Conservation (phyloP, 1,140 invertebrate species). For the Dendrolimus punctatus region DNA sequence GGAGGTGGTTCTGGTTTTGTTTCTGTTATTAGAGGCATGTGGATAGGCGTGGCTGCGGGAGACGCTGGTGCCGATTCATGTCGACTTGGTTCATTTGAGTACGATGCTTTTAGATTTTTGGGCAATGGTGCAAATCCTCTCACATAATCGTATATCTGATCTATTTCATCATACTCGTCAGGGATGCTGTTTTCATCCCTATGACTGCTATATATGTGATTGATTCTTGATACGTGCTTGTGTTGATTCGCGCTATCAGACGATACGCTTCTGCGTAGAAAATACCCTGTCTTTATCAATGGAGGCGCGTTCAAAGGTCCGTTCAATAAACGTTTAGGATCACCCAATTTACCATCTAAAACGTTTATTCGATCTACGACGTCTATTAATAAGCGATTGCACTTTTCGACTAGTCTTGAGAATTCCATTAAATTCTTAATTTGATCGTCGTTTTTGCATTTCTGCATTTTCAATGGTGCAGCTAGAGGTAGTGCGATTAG, state of each 20-base stretch:
- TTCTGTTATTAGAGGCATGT: slow-evolving; percentile 73
- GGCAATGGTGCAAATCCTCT: slow-evolving; percentile 91
- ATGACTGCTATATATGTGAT: slow-evolving; percentile 68
- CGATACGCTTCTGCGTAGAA: slow-evolving; percentile 80
- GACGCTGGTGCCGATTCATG: slow-evolving; percentile 66
- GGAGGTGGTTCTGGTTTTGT: slow-evolving; percentile 89
- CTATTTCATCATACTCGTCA: slow-evolving; percentile 95
- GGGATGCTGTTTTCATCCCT: slow-evolving; percentile 72
- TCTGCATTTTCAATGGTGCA: slow-evolving; percentile 88
- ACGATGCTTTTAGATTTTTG: slow-evolving; percentile 82
- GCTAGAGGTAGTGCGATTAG: slow-evolving; percentile 88
- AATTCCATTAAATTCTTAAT: slow-evolving; percentile 87
- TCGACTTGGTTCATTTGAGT: slow-evolving; percentile 66
- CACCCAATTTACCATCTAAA: slow-evolving; percentile 83
- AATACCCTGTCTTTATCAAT: slow-evolving; percentile 73
- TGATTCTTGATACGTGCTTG: slow-evolving; percentile 62
- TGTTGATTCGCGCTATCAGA: slow-evolving; percentile 79
- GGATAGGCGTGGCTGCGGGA: slow-evolving; percentile 66
- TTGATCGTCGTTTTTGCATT: slow-evolving; percentile 87
- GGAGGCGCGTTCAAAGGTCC: slow-evolving; percentile 67
- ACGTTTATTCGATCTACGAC: slow-evolving; percentile 89
- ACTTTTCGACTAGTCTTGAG: slow-evolving; percentile 84
- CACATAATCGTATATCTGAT: slow-evolving; percentile 97
- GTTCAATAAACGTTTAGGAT: slow-evolving; percentile 73
- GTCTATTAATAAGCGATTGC: slow-evolving; percentile 83